phyloP scores from a whole-genome alignment of 2,113 vertebrate genomes.

The Ardeotis arabs region DNA sequence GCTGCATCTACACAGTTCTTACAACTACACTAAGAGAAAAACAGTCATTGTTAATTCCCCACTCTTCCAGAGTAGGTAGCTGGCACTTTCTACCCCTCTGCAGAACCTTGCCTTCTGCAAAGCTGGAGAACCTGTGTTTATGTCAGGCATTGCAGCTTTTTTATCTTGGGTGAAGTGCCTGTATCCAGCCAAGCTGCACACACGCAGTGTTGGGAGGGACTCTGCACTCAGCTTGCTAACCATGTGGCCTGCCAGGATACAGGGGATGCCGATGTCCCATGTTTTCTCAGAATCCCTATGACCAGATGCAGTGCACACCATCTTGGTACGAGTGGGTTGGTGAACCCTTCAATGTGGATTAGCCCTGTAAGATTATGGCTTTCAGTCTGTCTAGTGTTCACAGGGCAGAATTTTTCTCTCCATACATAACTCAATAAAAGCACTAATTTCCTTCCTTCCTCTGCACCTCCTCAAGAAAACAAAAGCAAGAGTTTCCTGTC shows the following conservation, averaged over 20 bases:
- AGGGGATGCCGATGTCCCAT: neutral
- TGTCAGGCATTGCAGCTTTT: neutral
- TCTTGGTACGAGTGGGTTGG: neutral
- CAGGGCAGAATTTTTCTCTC: neutral
- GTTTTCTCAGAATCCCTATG: neutral
- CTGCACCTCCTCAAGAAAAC: constrained; percentile 6
- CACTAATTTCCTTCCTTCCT: constrained; percentile 2
- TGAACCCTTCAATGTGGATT: neutral
- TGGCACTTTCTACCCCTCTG: neutral
- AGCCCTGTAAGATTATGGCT: neutral
- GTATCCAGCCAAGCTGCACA: neutral
- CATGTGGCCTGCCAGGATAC: neutral
- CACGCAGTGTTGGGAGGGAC: neutral
- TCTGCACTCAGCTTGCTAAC: neutral
- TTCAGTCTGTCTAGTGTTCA: neutral
- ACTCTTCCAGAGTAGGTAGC: neutral
- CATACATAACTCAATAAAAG: neutral
- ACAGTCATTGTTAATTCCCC: neutral
- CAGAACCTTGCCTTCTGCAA: neutral
- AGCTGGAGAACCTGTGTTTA: neutral
- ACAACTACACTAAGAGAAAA: neutral
- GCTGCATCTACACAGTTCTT: neutral
- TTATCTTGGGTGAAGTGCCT: neutral
- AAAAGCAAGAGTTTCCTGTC: constrained; percentile 16
- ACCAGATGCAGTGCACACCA: neutral